Conservation (phyloP, 2,888 invertebrate species). For the Liopterus haemorrhoidalis region DNA sequence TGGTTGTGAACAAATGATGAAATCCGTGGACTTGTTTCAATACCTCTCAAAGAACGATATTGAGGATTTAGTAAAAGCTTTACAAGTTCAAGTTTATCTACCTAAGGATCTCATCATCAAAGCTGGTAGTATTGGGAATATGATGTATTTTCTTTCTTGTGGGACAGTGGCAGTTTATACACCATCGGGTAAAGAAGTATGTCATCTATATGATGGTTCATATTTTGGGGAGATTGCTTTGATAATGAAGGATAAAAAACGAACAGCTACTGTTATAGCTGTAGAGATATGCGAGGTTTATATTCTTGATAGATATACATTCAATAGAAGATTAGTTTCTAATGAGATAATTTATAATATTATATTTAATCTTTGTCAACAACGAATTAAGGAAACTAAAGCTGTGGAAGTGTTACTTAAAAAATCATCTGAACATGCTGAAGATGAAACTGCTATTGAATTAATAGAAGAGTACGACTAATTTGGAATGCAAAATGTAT, state of each 20-base stretch:
- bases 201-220: slow-evolving; percentile 47
- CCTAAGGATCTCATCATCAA: slow-evolving; percentile 43
- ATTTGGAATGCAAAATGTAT: too few species aligned
- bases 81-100: slow-evolving; percentile 42
- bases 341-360: not conserved
- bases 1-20: slow-evolving; percentile 28
- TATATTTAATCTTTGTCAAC: slow-evolving; percentile 1
- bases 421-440: too few species aligned
- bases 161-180: slow-evolving; percentile 48
- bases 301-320: slow-evolving; percentile 31
- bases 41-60: slow-evolving; percentile 40
- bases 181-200: slow-evolving; percentile 43
- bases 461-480: too few species aligned
- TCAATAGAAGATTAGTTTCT: not conserved
- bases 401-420: slow-evolving; percentile 4
- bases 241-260: slow-evolving; percentile 42
- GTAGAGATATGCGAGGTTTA: slow-evolving; percentile 46
- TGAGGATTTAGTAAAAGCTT: slow-evolving; percentile 35
- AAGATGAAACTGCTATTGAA: too few species aligned
- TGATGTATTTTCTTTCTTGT: slow-evolving; percentile 44
- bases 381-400: slow-evolving; percentile 3
- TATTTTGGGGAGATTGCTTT: slow-evolving; percentile 48
- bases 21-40: slow-evolving; percentile 42
- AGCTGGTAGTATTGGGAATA: slow-evolving; percentile 39
- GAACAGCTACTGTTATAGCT: slow-evolving; percentile 44